Conservation (phyloP, 2,888 invertebrate species). For the Heliothis peltigera region DNA sequence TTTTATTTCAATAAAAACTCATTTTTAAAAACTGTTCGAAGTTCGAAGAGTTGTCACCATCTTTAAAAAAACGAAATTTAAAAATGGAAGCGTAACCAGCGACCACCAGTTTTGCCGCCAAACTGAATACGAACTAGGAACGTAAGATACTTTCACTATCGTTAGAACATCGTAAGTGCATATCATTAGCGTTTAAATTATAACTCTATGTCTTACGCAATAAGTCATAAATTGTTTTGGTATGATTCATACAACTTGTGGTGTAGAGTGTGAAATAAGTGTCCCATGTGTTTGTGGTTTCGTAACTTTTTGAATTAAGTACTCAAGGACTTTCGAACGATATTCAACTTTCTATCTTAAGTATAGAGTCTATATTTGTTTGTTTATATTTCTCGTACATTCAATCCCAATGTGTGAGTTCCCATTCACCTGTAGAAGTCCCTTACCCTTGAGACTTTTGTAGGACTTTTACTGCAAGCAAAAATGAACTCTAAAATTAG, state of each 20-base stretch:
- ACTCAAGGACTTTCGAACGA: slow-evolving; percentile 51
- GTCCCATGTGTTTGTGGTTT: slow-evolving; percentile 65
- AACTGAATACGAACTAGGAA: slow-evolving; percentile 74
- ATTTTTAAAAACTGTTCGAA: slow-evolving; percentile 24
- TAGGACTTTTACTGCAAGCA: slow-evolving; percentile 21
- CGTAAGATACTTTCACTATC: slow-evolving; percentile 68
- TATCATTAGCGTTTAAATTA: slow-evolving; percentile 57
- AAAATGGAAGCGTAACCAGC: slow-evolving; percentile 52
- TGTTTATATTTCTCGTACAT: slow-evolving; percentile 33
- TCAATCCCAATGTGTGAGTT: slow-evolving; percentile 66
- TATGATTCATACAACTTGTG: slow-evolving; percentile 55
- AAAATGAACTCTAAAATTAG: slow-evolving; percentile 20
- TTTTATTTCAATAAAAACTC: slow-evolving; percentile 20
- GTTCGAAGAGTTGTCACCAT: slow-evolving; percentile 34
- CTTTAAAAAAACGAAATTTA: slow-evolving; percentile 29
- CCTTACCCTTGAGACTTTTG: slow-evolving; percentile 53
- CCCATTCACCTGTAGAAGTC: slow-evolving; percentile 71
- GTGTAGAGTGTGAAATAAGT: slow-evolving; percentile 34
- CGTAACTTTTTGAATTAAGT: slow-evolving; percentile 64
- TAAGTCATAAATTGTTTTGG: slow-evolving; percentile 57
- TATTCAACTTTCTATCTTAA: slow-evolving; percentile 25
- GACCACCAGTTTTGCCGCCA: slow-evolving; percentile 77
- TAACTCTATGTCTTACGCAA: slow-evolving; percentile 32
- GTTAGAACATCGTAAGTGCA: slow-evolving; percentile 68
- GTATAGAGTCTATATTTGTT: slow-evolving; percentile 35